Base-by-base conservation (phyloP, 2,113 vertebrate species). In the Nesogale talazaci region DNA sequence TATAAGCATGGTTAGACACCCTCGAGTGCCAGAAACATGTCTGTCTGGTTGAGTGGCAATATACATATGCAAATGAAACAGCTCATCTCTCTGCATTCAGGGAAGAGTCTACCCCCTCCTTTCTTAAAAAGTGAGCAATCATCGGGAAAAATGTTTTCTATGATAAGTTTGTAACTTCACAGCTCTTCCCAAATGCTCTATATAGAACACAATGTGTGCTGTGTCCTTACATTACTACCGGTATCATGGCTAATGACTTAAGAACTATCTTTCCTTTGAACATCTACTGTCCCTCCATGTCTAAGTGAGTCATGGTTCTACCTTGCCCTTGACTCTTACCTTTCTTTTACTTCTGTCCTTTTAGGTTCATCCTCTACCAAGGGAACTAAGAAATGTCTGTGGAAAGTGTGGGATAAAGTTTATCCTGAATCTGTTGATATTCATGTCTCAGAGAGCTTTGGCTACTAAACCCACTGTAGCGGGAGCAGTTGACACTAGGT, bases 41-140 rank as follows among this genome's bases (percentile, higher is more conserved):
- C 94, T 89, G 80, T 70, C 87, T 87, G 81, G 23, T 12, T 83
- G 89, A 95, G 3, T 59, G 80, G 59, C 89, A 79, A 57, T n/a
- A 57, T n/a, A 63, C 65, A 59, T 2, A 29, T 6, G 52, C 86
- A 88, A 92, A 81, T 29, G 57, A 42, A 86, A 79, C 31, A 40
- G 81, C 16, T 80, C 42, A 22, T 83, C 67, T 79, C 63, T 46
- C 92, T 84, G 76, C 77, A 76, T 23, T 31, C 89, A 25, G 40
- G 12, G 20, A 56, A 75, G 42, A n/a, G 56, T n/a, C 38, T 19
- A 9, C 38, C 46, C 40, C 7, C 22, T 29, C 20, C 16, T 34
- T 52, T 29, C 36, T 10, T 38, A 89, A 46, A 52, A 52, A 52
- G 46, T 67, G n/a, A 46, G 46, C n/a, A 31, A 34, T 72, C n/a